A percentile compares a stretch with the other conserved stretches of the same genome.
These are phyloP conservation scores for Cerastis leucographa DNA, from an alignment of 2,888 invertebrate species.

Conservation along the genomic window DNA sequence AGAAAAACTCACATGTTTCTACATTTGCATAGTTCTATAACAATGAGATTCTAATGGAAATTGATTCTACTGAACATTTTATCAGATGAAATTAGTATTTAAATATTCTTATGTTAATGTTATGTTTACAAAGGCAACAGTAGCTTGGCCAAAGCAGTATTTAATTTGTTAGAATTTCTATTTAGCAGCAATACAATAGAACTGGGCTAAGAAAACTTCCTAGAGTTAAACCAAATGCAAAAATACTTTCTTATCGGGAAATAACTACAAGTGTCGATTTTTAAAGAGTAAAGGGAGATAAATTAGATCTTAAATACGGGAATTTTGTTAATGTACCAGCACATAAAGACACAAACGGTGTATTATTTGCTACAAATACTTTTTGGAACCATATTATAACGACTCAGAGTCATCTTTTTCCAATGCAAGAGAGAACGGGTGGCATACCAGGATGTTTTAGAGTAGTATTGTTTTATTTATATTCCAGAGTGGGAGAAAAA, in stretches of 20 bases:
- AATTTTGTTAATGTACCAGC: neutral
- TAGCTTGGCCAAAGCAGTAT: constrained; percentile 52
- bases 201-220: constrained; percentile 19
- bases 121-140: constrained; percentile 34
- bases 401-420: neutral
- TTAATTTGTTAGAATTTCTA: constrained; percentile 36
- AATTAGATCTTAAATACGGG: neutral
- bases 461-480: too few relatives aligned
- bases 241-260: constrained; percentile 6
- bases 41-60: constrained; percentile 22
- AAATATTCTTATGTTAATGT: constrained; percentile 15
- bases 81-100: neutral
- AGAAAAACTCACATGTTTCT: constrained; percentile 34
- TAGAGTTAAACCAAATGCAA: constrained; percentile 14
- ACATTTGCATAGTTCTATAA: constrained; percentile 1
- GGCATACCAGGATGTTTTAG: too few relatives aligned
- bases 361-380: neutral
- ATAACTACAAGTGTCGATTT: neutral
- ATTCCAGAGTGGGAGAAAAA: too few relatives aligned
- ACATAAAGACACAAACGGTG: neutral
- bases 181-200: constrained; percentile 55
- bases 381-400: neutral
- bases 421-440: neutral
- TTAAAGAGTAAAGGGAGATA: neutral
- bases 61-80: constrained; percentile 16